phyloP scores from a whole-genome alignment of 2,888 invertebrate genomes.

The Drepana falcataria region DNA sequence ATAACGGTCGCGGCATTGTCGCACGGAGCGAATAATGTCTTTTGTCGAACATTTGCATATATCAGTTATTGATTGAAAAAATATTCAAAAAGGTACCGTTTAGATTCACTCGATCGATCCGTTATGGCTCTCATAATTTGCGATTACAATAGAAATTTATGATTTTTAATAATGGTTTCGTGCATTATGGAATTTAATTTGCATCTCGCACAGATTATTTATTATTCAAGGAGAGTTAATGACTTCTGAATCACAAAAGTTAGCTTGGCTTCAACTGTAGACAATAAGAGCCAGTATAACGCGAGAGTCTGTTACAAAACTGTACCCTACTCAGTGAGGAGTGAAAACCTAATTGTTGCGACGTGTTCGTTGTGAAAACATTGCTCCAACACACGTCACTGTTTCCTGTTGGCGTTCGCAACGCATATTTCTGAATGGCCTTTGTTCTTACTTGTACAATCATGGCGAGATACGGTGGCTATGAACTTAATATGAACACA shows the following conservation, averaged over 20 bases:
- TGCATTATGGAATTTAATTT: slow-evolving; percentile 37
- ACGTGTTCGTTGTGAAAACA: slow-evolving; percentile 55
- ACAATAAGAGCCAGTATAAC: slow-evolving; percentile 47
- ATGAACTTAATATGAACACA: slow-evolving; percentile 32
- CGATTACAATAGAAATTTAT: slow-evolving; percentile 40
- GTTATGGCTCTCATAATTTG: slow-evolving; percentile 66
- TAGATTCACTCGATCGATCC: slow-evolving; percentile 65
- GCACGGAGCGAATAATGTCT: slow-evolving; percentile 53
- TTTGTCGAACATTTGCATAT: slow-evolving; percentile 66
- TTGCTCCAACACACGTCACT: slow-evolving; percentile 65
- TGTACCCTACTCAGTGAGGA: slow-evolving; percentile 58
- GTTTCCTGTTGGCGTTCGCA: slow-evolving; percentile 50
- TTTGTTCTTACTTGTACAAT: slow-evolving; percentile 73
- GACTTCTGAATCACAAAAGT: slow-evolving; percentile 37
- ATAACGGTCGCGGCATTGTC: slow-evolving; percentile 74
- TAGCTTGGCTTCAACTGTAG: slow-evolving; percentile 36
- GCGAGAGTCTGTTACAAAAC: slow-evolving; percentile 53
- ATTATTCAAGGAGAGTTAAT: slow-evolving; percentile 15
- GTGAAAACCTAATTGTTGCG: slow-evolving; percentile 68
- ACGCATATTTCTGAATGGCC: slow-evolving; percentile 66
- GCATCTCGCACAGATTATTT: slow-evolving; percentile 31
- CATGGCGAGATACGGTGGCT: slow-evolving; percentile 42
- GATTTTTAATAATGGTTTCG: slow-evolving; percentile 53
- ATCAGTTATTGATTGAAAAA: slow-evolving; percentile 78
- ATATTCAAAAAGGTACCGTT: slow-evolving; percentile 69